A percentile compares a stretch with the other conserved stretches of the same genome.
Conservation (phyloP, 2,113 vertebrate genomes). For the Platichthys flesus region DNA sequence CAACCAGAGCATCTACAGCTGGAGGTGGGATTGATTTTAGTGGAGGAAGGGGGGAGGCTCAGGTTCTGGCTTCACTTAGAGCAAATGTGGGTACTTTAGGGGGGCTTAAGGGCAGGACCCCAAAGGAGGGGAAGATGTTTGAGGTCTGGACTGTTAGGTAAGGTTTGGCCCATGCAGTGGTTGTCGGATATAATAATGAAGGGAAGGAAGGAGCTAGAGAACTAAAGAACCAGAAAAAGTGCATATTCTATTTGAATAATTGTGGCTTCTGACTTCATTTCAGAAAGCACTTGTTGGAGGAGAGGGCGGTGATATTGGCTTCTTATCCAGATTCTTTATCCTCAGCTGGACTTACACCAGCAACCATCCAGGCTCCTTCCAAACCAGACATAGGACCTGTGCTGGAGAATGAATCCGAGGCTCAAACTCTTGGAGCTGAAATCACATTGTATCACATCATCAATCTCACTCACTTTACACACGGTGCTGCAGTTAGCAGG, state of each 20-base stretch:
- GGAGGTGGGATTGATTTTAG: slow-evolving; percentile 47
- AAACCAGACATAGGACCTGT: slow-evolving; percentile 12
- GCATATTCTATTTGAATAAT: slow-evolving; percentile 42
- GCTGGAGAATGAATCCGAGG: slow-evolving; percentile 13
- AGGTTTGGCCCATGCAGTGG: slow-evolving; percentile 27
- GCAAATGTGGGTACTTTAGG: slow-evolving; percentile 28
- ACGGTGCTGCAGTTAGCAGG: slow-evolving; percentile 45
- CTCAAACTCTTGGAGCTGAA: slow-evolving; percentile 29
- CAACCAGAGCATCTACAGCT: slow-evolving; percentile 34
- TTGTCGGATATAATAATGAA: slow-evolving; percentile 23
- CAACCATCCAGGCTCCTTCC: slow-evolving; percentile 22
- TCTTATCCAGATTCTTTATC: slow-evolving; percentile 7
- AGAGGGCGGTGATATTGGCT: neutral
- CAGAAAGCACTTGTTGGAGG: slow-evolving; percentile 15
- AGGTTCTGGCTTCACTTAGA: slow-evolving; percentile 26
- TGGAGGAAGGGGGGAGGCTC: neutral
- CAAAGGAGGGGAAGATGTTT: slow-evolving; percentile 3
- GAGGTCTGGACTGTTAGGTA: slow-evolving; percentile 34
- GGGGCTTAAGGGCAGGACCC: slow-evolving; percentile 28
- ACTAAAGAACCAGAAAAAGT: slow-evolving; percentile 32
- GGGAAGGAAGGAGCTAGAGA: slow-evolving; percentile 7
- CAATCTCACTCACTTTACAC: slow-evolving; percentile 62
- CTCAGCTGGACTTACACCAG: slow-evolving; percentile 18
- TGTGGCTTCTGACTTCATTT: slow-evolving; percentile 19
- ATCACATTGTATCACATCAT: slow-evolving; percentile 60